Evolutionary conservation across 2,888 invertebrate genomes (phyloP).

Genomic region (Priocnemis perturbator): DNA sequence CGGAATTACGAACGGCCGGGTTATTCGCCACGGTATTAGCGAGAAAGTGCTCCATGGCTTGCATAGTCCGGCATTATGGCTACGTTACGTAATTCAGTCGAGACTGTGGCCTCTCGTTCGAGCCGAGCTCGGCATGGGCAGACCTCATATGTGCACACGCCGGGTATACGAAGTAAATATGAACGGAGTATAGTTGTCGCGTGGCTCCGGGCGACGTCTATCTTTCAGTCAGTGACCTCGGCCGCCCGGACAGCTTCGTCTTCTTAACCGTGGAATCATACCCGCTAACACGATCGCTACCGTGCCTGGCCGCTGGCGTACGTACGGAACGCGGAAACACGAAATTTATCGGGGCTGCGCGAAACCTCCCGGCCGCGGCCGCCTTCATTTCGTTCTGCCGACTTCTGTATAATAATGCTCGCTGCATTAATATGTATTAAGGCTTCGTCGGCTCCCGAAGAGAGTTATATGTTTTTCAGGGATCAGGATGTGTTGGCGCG

Average conservation of each 20-base stretch:
- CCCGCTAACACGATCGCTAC: constrained; percentile 7
- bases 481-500: too few relatives aligned
- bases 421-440: too few relatives aligned
- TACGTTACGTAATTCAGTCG: constrained; percentile 37
- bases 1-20: background rate
- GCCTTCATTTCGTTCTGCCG: too few relatives aligned
- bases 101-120: constrained; percentile 31
- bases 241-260: constrained; percentile 25
- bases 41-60: background rate
- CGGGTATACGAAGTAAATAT: constrained; percentile 39
- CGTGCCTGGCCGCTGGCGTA: background rate
- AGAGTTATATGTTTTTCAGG: too few relatives aligned
- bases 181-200: constrained; percentile 45
- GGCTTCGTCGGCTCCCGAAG: too few relatives aligned
- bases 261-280: constrained; percentile 21
- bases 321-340: constrained; percentile 15
- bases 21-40: background rate
- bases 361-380: too few relatives aligned
- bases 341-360: background rate
- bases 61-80: constrained; percentile 35
- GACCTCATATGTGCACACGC: constrained; percentile 22
- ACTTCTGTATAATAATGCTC: too few relatives aligned
- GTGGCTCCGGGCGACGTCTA: constrained; percentile 52
- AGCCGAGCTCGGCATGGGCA: constrained; percentile 30
- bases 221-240: constrained; percentile 53